Percentiles rank a stretch among this genome's conserved stretches.
Evolutionary conservation across 1,140 invertebrate species (phyloP).

Genomic region (Periplaneta americana): DNA sequence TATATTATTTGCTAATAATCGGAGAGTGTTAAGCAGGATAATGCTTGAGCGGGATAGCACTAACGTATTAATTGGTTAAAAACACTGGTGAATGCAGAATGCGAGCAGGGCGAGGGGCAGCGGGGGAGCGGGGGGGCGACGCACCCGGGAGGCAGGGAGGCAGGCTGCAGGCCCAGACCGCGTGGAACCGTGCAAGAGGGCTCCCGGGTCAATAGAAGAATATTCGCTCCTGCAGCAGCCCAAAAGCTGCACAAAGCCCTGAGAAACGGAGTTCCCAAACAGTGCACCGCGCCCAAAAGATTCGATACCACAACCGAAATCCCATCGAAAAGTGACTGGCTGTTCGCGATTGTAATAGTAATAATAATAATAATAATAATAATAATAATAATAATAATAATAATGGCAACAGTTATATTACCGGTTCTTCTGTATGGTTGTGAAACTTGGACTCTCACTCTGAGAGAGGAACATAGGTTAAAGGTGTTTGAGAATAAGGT

Average conservation of each 20-base stretch:
- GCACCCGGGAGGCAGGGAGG: neutral
- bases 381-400: too few species aligned
- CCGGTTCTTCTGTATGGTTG: too few species aligned
- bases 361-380: too few species aligned
- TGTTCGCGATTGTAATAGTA: too few species aligned
- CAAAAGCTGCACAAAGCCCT: neutral
- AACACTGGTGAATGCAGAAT: neutral
- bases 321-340: too few species aligned
- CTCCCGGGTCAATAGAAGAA: neutral
- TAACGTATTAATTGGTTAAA: neutral
- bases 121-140: neutral
- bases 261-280: neutral
- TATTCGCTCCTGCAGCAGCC: neutral
- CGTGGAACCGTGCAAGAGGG: neutral
- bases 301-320: too few species aligned
- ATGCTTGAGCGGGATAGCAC: neutral
- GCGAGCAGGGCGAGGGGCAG: neutral
- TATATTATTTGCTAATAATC: neutral
- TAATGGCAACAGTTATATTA: too few species aligned
- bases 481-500: too few species aligned
- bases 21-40: neutral
- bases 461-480: too few species aligned
- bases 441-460: too few species aligned
- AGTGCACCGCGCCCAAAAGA: neutral
- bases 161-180: neutral